phyloP scores from a whole-genome alignment of 1,140 invertebrate genomes.

The Trachelipus rathkii region DNA sequence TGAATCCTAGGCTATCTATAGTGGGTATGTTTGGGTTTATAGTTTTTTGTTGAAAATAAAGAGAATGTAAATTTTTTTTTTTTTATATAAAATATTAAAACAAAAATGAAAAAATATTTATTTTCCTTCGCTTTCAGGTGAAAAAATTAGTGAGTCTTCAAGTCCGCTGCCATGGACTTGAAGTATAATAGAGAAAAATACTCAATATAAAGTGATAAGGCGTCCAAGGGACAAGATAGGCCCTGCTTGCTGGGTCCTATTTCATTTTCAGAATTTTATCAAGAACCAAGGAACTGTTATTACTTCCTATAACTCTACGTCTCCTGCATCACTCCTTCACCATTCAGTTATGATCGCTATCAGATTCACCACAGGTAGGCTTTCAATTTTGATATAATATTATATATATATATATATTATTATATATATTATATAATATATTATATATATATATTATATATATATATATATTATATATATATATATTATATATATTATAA shows the following conservation, averaged over 20 bases:
- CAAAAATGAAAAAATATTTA: no score
- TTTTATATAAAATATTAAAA: no score
- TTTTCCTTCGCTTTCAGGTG: no score
- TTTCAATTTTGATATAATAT: no score
- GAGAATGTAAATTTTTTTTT: no score
- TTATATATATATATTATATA: no score
- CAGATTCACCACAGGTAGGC: constrained; percentile 41
- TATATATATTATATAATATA: no score
- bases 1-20: background rate
- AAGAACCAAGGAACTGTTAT: constrained; percentile 24
- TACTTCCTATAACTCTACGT: constrained; percentile 31
- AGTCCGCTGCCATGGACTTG: constrained; percentile 34
- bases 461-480: no score
- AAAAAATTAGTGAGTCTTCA: background rate
- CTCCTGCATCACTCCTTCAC: constrained; percentile 37
- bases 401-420: no score
- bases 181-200: constrained; percentile 37
- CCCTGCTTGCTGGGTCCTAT: background rate
- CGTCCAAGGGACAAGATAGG: constrained; percentile 14
- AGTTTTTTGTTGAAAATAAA: no score
- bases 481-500: no score
- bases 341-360: constrained; percentile 35
- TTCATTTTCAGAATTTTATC: constrained; percentile 10
- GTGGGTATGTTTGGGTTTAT: no score
- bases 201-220: constrained; percentile 29